Percentiles rank a stretch among this genome's conserved stretches.
phyloP scores from a whole-genome alignment of 2,888 invertebrate genomes.

The Hirudinaria manillensis region DNA sequence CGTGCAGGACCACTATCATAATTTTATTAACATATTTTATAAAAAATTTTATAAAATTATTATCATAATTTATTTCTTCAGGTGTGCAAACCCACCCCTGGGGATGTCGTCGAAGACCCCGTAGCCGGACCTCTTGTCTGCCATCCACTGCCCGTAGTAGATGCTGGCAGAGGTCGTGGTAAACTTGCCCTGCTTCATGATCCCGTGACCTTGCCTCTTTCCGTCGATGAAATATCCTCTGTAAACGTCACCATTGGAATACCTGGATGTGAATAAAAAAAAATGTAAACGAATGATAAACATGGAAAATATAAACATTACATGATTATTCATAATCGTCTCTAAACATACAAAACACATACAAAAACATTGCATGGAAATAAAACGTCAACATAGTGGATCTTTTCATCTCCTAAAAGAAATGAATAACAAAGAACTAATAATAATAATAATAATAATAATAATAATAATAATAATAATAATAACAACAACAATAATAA shows the following conservation, averaged over 20 bases:
- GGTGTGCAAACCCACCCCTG: conserved; percentile 57
- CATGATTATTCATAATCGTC: too few species aligned
- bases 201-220: conserved; percentile 76
- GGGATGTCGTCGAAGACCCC: conserved; percentile 81
- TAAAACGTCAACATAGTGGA: too few species aligned
- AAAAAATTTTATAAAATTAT: too few species aligned
- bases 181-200: conserved; percentile 72
- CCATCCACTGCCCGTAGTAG: conserved; percentile 82
- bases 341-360: background rate
- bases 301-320: too few species aligned
- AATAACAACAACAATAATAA: too few species aligned
- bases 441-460: too few species aligned
- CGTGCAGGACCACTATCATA: too few species aligned
- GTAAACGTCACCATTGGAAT: conserved; percentile 72
- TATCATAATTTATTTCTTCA: too few species aligned
- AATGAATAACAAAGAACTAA: too few species aligned
- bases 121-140: conserved; percentile 74
- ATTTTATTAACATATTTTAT: too few species aligned
- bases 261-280: conserved; percentile 55
- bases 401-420: too few species aligned
- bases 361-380: background rate
- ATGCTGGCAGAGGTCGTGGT: conserved; percentile 61
- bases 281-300: background rate
- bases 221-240: conserved; percentile 82
- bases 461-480: too few species aligned